These are phyloP conservation scores for Cyanoramphus novaezelandiae DNA, from an alignment of 2,113 vertebrate species.

Conservation along the genomic window DNA sequence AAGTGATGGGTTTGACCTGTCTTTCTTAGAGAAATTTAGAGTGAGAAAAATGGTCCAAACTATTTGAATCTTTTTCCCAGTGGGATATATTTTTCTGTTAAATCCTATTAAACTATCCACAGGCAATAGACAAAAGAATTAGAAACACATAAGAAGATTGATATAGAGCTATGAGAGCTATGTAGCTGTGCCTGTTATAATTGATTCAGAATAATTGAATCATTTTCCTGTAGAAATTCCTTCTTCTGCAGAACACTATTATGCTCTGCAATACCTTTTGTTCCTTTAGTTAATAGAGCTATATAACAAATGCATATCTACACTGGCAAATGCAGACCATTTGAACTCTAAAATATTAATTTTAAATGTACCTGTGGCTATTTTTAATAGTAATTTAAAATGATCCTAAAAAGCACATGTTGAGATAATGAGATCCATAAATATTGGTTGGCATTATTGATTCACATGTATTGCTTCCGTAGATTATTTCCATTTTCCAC, in stretches of 20 bases:
- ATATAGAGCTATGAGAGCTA: constrained; percentile 19
- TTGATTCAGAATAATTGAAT: constrained; percentile 65
- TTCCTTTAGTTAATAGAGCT: constrained; percentile 63
- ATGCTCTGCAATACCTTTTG: constrained; percentile 50
- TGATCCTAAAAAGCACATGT: constrained; percentile 57
- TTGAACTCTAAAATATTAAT: constrained; percentile 72
- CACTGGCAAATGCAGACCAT: constrained; percentile 36
- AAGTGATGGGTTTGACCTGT: not conserved
- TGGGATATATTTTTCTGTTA: constrained; percentile 18
- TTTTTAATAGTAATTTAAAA: constrained; percentile 68
- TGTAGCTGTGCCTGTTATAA: constrained; percentile 36
- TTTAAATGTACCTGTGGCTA: constrained; percentile 60
- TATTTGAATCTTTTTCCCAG: not conserved
- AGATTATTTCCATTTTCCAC: constrained; percentile 50
- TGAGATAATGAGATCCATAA: constrained; percentile 69
- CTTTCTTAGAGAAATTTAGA: not conserved
- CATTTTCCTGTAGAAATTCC: constrained; percentile 54
- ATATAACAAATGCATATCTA: constrained; percentile 50
- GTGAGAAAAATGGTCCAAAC: not conserved
- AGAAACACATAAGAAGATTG: constrained; percentile 21
- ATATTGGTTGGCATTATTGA: constrained; percentile 64
- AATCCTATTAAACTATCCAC: constrained; percentile 40
- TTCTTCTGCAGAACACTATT: constrained; percentile 4
- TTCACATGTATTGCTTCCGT: constrained; percentile 44
- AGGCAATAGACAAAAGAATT: constrained; percentile 41